These are phyloP conservation scores for Rotaria magnacalcarata DNA, from an alignment of 2,888 invertebrate species.

Conservation along the genomic window DNA sequence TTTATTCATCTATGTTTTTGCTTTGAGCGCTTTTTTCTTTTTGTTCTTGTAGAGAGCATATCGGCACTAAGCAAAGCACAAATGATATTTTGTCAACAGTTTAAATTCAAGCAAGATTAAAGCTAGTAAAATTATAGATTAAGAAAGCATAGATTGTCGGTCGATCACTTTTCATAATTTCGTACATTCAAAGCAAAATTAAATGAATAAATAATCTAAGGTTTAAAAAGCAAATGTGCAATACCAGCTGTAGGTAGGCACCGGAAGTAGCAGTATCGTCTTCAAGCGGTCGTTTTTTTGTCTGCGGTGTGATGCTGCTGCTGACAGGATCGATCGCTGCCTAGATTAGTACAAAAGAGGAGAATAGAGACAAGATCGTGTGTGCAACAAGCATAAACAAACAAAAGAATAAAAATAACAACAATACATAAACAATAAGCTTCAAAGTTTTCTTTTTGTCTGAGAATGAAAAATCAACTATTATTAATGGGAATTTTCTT, in stretches of 20 bases:
- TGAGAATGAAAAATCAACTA: not conserved
- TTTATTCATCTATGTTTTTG: not conserved
- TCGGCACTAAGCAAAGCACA: not conserved
- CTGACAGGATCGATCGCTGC: slow-evolving; percentile 13
- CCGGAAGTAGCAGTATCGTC: slow-evolving; percentile 36
- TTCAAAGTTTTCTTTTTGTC: not conserved
- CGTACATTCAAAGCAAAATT: not conserved
- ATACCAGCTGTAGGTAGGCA: slow-evolving; percentile 35
- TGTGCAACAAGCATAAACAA: slow-evolving; percentile 23
- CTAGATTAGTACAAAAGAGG: slow-evolving; percentile 27
- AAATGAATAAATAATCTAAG: slow-evolving; percentile 12
- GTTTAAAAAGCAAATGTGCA: slow-evolving; percentile 7
- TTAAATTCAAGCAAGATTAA: not conserved
- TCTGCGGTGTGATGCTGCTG: slow-evolving; percentile 24
- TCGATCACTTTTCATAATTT: not conserved
- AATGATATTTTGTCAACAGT: no score
- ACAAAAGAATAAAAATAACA: slow-evolving; percentile 28
- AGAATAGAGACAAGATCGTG: slow-evolving; percentile 11
- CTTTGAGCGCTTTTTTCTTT: not conserved
- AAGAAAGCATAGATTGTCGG: not conserved
- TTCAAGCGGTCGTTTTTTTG: slow-evolving; percentile 37
- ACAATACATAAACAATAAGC: slow-evolving; percentile 1
- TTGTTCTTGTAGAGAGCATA: not conserved
- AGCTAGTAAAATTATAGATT: not conserved
- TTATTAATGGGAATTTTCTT: no score